A percentile compares a stretch with the other conserved stretches of the same genome.
These are phyloP conservation scores for Brachymystax lenok DNA, from an alignment of 2,797 vertebrate species.

Conservation along the genomic window DNA sequence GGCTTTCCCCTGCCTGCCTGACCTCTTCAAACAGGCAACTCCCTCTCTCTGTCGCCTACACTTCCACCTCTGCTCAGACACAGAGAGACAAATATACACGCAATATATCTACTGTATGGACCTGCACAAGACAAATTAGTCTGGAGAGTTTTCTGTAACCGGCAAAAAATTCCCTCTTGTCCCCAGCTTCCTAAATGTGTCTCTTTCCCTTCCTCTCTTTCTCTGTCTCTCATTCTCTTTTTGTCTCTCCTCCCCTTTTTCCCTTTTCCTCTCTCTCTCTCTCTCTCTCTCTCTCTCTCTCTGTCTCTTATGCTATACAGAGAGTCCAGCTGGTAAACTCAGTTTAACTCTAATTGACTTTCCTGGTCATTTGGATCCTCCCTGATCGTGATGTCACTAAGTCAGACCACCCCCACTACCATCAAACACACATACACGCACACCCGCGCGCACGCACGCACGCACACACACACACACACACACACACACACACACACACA, in stretches of 20 bases:
- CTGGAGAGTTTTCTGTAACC: constrained; percentile 36
- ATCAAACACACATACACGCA: constrained; percentile 3
- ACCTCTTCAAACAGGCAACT: constrained; percentile 59
- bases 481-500: constrained; percentile 13
- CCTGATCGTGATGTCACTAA: constrained; percentile 73
- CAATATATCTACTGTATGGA: constrained; percentile 30
- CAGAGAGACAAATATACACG: constrained; percentile 47
- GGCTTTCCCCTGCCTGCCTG: constrained; percentile 34
- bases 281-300: constrained; percentile 45
- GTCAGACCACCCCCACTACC: constrained; percentile 42
- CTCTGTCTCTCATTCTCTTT: constrained; percentile 52
- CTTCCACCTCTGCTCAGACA: constrained; percentile 42
- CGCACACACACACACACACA: not conserved
- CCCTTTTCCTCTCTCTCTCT: constrained; percentile 45
- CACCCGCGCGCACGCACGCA: constrained; percentile 2
- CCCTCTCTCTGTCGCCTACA: constrained; percentile 54
- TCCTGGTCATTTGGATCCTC: constrained; percentile 74
- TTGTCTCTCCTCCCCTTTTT: constrained; percentile 42
- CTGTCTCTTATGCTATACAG: constrained; percentile 34
- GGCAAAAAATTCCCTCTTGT: constrained; percentile 62
- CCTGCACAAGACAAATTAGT: constrained; percentile 47
- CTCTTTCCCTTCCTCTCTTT: constrained; percentile 56
- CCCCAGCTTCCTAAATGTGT: constrained; percentile 67
- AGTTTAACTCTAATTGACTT: constrained; percentile 79
- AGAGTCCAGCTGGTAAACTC: constrained; percentile 75